Percentiles rank a stretch among this genome's conserved stretches.
phyloP scores from a whole-genome alignment of 1,140 invertebrate genomes.

The Musca domestica region DNA sequence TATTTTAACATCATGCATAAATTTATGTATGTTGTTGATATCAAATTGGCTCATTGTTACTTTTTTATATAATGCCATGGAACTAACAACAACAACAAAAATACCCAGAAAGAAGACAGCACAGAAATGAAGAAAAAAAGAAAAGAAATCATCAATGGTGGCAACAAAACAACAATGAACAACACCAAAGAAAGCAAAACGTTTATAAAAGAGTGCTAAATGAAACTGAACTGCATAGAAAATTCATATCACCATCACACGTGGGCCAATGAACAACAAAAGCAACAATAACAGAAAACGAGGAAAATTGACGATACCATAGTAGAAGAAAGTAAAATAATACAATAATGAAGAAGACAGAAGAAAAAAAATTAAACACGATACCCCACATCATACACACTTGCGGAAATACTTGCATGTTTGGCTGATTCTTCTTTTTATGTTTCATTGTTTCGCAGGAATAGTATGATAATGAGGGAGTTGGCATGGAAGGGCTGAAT shows the following conservation, averaged over 20 bases:
- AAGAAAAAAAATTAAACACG: not conserved
- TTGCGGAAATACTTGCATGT: too few species aligned
- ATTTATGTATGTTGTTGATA: conserved; percentile 16
- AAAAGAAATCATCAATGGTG: not conserved
- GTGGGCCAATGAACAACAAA: not conserved
- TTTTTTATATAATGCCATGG: conserved; percentile 16
- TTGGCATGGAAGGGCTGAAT: too few species aligned
- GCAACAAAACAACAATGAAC: not conserved
- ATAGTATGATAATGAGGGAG: too few species aligned
- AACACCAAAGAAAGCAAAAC: not conserved
- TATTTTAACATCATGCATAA: conserved; percentile 19
- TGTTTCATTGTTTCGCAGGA: too few species aligned
- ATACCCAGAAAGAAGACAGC: not conserved
- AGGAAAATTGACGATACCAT: not conserved
- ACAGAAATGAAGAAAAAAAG: not conserved
- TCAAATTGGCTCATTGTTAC: conserved; percentile 21
- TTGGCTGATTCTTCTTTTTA: too few species aligned
- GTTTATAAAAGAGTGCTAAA: conserved; percentile 10
- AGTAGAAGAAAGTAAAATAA: conserved; percentile 9
- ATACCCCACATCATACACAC: not conserved
- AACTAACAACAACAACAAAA: not conserved
- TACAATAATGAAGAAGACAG: conserved; percentile 2
- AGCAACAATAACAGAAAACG: not conserved
- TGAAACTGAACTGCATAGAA: conserved; percentile 5
- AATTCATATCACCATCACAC: not conserved